Base-by-base conservation (phyloP, 2,797 vertebrate genomes). In the Hypotaenidia philippensis region DNA sequence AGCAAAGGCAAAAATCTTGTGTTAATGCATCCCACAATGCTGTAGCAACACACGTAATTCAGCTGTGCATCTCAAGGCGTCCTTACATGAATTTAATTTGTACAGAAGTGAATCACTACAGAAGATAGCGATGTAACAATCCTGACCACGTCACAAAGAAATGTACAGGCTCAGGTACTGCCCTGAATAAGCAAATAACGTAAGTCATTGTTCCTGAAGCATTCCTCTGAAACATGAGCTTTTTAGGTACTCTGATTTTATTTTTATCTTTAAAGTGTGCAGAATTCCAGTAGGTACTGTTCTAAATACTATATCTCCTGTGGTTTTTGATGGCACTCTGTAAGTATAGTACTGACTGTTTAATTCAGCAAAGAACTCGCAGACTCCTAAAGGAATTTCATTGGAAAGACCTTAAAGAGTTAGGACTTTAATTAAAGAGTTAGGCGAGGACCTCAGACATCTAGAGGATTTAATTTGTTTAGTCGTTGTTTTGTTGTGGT, bases 91-190 rank as follows among this genome's bases (percentile, higher is more conserved):
- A 60, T 59, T 44, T 53, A 52, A 38, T 69, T 36, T 61, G 3
- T n/a, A 34, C 16, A 45, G 15, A 64, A 57, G 7, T 23, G 59
- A 78, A 9, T 83, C 74, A 38, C 18, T 71, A 16, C 5, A 57
- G 29, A 65, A 70, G 27, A 19, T 23, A 74, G 3, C 47, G 17
- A 70, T 16, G 18, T 61, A 55, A 44, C 8, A 90, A 66, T 25
- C 27, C 23, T 81, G 22, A 83, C 3, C 10, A 49, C 10, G n/a
- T 10, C 6, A 47, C 0, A 1, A 69, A 76, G 29, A 53, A 82
- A 40, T 38, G 3, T 26, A 16, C 23, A 71, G 32, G 16, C 2
- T 57, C 0, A 0, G 9, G 9, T 34, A 14, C 6, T 44, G 4
- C 50, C 72, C 38, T 79, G n/a, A 82, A 83, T 6, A 60, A 87